phyloP scores from a whole-genome alignment of 2,113 vertebrate genomes.

The Noturus placidus region DNA sequence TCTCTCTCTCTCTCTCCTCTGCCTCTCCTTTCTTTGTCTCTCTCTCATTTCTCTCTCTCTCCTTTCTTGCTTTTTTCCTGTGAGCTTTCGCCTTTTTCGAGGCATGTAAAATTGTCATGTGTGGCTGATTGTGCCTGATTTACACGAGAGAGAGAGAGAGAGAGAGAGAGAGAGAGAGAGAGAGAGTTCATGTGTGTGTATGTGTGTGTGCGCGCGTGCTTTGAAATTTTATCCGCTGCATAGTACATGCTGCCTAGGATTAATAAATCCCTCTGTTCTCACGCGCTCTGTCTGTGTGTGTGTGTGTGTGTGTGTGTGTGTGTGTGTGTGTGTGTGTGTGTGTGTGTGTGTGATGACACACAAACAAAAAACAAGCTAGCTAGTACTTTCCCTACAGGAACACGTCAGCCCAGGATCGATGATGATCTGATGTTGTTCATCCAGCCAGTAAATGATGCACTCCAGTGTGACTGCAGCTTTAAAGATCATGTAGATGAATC shows the following conservation, averaged over 20 bases:
- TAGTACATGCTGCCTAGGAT: slow-evolving; percentile 12
- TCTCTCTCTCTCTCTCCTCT: background rate
- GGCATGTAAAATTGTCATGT: slow-evolving; percentile 36
- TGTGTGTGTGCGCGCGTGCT: background rate
- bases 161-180: background rate
- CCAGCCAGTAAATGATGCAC: background rate
- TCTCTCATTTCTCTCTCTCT: background rate
- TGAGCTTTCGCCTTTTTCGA: slow-evolving; percentile 28
- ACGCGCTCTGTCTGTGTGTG: slow-evolving; percentile 4
- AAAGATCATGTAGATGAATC: background rate
- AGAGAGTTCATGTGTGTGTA: slow-evolving; percentile 3
- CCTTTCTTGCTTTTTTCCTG: background rate
- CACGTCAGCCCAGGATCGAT: no score
- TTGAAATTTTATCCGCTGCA: slow-evolving; percentile 41
- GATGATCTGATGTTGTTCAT: background rate
- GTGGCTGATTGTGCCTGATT: slow-evolving; percentile 54
- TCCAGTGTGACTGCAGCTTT: background rate
- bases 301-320: background rate
- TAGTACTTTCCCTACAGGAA: background rate
- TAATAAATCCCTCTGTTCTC: slow-evolving; percentile 18
- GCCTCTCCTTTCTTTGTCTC: background rate
- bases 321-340: background rate
- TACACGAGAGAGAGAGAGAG: background rate
- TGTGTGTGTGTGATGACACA: background rate
- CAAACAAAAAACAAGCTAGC: background rate